Evolutionary conservation across 2,888 invertebrate species (phyloP).

Genomic region (Dolichopus griseipennis): DNA sequence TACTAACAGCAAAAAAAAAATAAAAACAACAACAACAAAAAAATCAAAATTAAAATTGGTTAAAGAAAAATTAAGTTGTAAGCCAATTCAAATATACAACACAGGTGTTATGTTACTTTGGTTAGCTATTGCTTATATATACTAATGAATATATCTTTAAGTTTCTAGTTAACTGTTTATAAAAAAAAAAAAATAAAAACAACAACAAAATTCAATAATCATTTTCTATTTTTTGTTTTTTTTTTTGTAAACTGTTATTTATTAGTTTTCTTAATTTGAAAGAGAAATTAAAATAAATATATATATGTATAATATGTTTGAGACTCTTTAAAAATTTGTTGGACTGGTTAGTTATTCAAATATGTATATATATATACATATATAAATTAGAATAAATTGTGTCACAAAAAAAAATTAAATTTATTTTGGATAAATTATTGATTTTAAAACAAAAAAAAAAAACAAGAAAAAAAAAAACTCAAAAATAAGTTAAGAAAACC

Average conservation of each 20-base stretch:
- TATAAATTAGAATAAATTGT: constrained; percentile 4
- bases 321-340: not conserved
- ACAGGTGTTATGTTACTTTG: not conserved
- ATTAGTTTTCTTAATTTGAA: not conserved
- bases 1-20: no score
- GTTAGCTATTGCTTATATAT: not conserved
- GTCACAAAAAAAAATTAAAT: not conserved
- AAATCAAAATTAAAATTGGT: no score
- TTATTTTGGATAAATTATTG: no score
- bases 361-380: no score
- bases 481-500: no score
- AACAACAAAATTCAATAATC: not conserved
- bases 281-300: not conserved
- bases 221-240: not conserved
- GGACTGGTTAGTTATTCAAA: constrained; percentile 3
- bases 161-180: no score
- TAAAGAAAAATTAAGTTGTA: not conserved
- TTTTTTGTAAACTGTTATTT: not conserved
- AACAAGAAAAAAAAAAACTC: no score
- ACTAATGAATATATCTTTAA: no score
- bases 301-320: not conserved
- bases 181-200: no score
- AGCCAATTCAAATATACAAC: not conserved
- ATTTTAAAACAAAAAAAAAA: no score
- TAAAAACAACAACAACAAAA: no score